Evolutionary conservation across 2,113 vertebrate genomes (phyloP).

Genomic region (Lichenostomus cassidix): DNA sequence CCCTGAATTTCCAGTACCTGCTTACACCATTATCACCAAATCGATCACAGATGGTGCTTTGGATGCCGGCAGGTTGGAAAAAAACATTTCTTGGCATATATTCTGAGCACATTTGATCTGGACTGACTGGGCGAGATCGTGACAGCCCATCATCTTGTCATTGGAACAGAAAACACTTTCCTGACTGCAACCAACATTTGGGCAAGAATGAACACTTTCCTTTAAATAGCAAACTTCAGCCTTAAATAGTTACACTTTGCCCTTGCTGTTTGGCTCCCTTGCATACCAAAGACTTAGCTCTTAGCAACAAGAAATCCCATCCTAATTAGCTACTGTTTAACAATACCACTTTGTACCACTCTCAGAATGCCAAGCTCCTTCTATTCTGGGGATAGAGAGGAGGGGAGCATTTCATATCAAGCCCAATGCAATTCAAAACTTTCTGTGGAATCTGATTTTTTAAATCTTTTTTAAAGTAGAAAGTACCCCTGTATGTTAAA

Average conservation of each 20-base stretch:
- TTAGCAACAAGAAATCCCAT: constrained; percentile 73
- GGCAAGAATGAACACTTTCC: neutral
- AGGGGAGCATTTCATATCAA: constrained; percentile 16
- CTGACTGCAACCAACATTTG: neutral
- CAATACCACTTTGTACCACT: constrained; percentile 74
- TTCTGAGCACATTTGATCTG: constrained; percentile 37
- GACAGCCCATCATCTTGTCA: neutral
- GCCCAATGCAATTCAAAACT: neutral
- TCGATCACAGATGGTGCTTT: constrained; percentile 28
- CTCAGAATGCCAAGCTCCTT: constrained; percentile 56
- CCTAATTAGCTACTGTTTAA: constrained; percentile 68
- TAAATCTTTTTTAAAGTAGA: neutral
- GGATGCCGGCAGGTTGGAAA: constrained; percentile 20
- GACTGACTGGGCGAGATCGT: neutral
- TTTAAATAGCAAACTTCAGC: constrained; percentile 55
- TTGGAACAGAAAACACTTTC: neutral
- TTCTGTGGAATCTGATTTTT: neutral
- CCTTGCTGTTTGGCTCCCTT: constrained; percentile 49
- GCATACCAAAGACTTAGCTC: constrained; percentile 69
- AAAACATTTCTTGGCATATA: constrained; percentile 12
- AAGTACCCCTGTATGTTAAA: neutral
- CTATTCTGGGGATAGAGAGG: constrained; percentile 54
- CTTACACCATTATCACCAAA: constrained; percentile 30
- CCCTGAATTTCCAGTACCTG: constrained; percentile 37
- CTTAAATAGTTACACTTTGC: constrained; percentile 63